phyloP scores from a whole-genome alignment of 2,797 vertebrate species.

The Varecia variegata region DNA sequence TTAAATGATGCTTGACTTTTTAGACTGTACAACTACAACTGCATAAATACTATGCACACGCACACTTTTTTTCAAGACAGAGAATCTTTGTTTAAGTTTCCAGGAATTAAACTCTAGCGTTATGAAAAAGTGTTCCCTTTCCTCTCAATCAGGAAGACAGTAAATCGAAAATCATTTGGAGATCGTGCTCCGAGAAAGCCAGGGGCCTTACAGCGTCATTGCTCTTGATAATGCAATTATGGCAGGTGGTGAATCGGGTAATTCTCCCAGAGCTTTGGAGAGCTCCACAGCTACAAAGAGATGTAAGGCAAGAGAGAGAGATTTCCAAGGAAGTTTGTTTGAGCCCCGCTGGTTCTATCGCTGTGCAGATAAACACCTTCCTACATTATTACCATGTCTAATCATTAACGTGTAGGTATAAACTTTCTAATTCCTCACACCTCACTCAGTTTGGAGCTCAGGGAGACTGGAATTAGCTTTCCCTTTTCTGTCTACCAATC shows the following conservation, averaged over 20 bases:
- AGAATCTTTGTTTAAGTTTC: not conserved
- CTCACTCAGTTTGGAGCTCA: not conserved
- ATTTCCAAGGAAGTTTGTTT: slow-evolving; percentile 43
- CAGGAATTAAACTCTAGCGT: not conserved
- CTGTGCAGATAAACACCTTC: slow-evolving; percentile 57
- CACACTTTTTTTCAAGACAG: not conserved
- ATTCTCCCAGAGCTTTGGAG: slow-evolving; percentile 43
- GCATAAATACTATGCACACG: not conserved
- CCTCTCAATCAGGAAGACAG: not conserved
- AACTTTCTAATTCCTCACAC: slow-evolving; percentile 8
- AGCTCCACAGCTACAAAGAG: not conserved
- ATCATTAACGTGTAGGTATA: slow-evolving; percentile 55
- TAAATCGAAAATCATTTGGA: not conserved
- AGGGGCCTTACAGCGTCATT: not conserved
- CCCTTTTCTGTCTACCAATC: not conserved
- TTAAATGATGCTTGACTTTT: not conserved
- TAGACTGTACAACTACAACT: not conserved
- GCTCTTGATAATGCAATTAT: not conserved
- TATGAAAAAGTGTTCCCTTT: not conserved
- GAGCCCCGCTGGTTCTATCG: not conserved
- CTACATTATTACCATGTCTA: slow-evolving; percentile 46
- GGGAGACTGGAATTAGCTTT: not conserved
- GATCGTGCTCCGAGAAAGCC: not conserved
- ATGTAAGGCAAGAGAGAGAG: not conserved
- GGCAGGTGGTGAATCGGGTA: slow-evolving; percentile 46